Evolutionary conservation across 92 coral and sea anemone genomes (phyloP).

Genomic region (Micromussa lordhowensis): DNA sequence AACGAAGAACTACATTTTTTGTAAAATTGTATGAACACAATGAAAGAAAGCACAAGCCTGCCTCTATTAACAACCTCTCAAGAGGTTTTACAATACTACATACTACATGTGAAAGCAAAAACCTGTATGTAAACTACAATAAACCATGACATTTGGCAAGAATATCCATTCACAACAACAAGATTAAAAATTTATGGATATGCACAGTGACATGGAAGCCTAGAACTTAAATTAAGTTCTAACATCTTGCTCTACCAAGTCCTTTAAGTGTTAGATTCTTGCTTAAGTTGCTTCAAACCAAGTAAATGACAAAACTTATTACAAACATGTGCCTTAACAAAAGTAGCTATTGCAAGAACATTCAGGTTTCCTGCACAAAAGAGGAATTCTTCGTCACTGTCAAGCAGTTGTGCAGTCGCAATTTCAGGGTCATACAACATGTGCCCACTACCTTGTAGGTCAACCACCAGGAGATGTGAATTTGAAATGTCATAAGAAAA

Average conservation of each 20-base stretch:
- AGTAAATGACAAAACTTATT: constrained; percentile 27
- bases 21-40: constrained; percentile 22
- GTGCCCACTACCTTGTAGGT: constrained; percentile 51
- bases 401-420: constrained; percentile 26
- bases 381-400: constrained; percentile 18
- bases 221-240: too few relatives aligned
- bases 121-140: not conserved
- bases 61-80: not conserved
- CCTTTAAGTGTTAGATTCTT: constrained; percentile 1
- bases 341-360: constrained; percentile 19
- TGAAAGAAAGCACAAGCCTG: not conserved
- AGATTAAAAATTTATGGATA: not conserved
- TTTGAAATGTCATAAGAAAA: constrained; percentile 39
- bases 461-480: constrained; percentile 31
- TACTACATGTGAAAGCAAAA: too few relatives aligned
- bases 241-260: not conserved
- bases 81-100: constrained; percentile 13
- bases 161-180: constrained; percentile 13
- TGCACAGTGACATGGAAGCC: too few relatives aligned
- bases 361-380: constrained; percentile 21
- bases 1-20: constrained; percentile 15
- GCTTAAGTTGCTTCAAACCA: constrained; percentile 14
- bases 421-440: constrained; percentile 56
- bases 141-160: constrained; percentile 13
- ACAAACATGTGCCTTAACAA: constrained; percentile 25